These are phyloP conservation scores for Anthonomus grandis DNA, from an alignment of 1,140 invertebrate genomes.

Conservation along the genomic window DNA sequence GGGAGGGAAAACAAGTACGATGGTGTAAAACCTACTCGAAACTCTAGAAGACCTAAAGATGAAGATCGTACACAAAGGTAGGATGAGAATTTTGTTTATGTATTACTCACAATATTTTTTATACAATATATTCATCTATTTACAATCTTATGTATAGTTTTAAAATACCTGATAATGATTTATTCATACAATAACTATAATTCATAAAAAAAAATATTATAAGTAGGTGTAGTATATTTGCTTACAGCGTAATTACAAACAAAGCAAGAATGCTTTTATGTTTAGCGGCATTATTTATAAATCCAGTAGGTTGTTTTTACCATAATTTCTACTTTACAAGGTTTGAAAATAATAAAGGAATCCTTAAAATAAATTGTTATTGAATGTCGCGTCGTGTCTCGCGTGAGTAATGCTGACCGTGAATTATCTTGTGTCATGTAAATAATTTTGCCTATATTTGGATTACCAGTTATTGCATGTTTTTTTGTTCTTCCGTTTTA, in stretches of 20 bases:
- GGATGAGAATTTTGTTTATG: constrained; percentile 1
- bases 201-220: too few species aligned
- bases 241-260: constrained; percentile 15
- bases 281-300: constrained; percentile 17
- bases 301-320: constrained; percentile 14
- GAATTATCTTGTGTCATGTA: too few species aligned
- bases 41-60: constrained; percentile 29
- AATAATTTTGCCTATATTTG: constrained; percentile 15
- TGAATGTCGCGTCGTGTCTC: constrained; percentile 4
- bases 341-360: constrained; percentile 1
- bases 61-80: constrained; percentile 30
- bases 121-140: background rate
- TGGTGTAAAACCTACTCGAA: constrained; percentile 52
- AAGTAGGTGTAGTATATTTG: constrained; percentile 8
- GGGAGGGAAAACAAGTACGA: constrained; percentile 76
- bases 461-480: too few species aligned
- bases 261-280: constrained; percentile 17
- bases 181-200: too few species aligned
- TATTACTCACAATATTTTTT: background rate
- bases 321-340: too few species aligned
- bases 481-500: too few species aligned
- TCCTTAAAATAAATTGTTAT: constrained; percentile 7
- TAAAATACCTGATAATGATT: background rate
- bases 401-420: constrained; percentile 10
- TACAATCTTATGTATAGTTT: too few species aligned